Conservation (phyloP, 2,888 invertebrate genomes). For the Eilema griseolum region DNA sequence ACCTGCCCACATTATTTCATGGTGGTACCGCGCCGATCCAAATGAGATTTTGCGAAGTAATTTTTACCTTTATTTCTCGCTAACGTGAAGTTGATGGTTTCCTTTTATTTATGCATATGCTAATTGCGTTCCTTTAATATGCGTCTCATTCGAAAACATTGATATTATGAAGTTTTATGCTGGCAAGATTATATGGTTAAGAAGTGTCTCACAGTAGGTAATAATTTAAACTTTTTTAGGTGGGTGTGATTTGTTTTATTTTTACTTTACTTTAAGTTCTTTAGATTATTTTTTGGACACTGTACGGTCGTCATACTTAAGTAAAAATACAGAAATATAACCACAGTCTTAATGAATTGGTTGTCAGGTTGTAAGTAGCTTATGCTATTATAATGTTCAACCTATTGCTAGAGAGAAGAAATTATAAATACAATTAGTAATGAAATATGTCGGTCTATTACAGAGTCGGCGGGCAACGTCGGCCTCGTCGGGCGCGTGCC, state of each 20-base stretch:
- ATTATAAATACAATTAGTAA: slow-evolving; percentile 18
- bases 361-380: neutral
- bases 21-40: slow-evolving; percentile 47
- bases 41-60: slow-evolving; percentile 68
- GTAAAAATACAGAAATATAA: neutral
- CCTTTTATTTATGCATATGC: slow-evolving; percentile 54
- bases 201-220: slow-evolving; percentile 24
- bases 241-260: slow-evolving; percentile 16
- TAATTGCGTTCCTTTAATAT: slow-evolving; percentile 54
- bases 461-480: slow-evolving; percentile 73
- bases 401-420: neutral
- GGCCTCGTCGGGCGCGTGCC: slow-evolving; percentile 83
- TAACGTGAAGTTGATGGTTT: slow-evolving; percentile 55
- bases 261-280: slow-evolving; percentile 19
- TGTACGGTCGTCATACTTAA: slow-evolving; percentile 8
- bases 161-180: slow-evolving; percentile 34
- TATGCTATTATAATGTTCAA: no score
- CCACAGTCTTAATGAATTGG: neutral
- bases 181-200: slow-evolving; percentile 34
- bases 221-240: slow-evolving; percentile 24
- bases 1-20: slow-evolving; percentile 77
- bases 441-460: slow-evolving; percentile 60
- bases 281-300: slow-evolving; percentile 14
- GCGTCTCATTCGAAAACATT: slow-evolving; percentile 39
- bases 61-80: slow-evolving; percentile 61